Percentiles rank a stretch among this genome's conserved stretches.
phyloP scores from a whole-genome alignment of 2,888 invertebrate species.

The Stenodema calcarata region DNA sequence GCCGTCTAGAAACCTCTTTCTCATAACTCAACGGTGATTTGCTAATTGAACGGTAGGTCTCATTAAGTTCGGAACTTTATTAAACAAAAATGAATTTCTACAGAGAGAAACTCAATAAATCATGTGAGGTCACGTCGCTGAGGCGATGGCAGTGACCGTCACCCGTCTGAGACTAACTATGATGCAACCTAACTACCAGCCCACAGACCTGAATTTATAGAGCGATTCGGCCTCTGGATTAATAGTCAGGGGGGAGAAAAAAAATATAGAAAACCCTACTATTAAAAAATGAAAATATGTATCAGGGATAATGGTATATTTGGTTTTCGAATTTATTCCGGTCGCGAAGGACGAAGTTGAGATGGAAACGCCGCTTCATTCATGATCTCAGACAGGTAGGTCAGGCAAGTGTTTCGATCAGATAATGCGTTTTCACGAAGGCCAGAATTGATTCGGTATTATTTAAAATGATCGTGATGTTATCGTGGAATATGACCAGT shows the following conservation, averaged over 20 bases:
- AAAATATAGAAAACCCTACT: neutral
- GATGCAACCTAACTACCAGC: neutral
- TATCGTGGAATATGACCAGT: neutral
- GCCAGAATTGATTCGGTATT: neutral
- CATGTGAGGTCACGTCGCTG: neutral
- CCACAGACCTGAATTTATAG: neutral
- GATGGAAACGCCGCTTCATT: neutral
- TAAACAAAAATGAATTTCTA: neutral
- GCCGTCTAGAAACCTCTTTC: too few relatives aligned
- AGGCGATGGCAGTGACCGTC: neutral
- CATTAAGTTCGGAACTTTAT: neutral
- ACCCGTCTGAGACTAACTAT: neutral
- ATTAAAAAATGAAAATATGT: neutral
- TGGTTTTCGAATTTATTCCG: neutral
- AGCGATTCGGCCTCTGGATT: neutral
- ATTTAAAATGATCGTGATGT: neutral
- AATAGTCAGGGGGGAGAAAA: neutral
- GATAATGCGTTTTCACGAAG: neutral
- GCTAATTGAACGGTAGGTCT: neutral
- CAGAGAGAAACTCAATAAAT: neutral
- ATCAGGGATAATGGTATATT: neutral
- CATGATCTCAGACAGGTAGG: neutral
- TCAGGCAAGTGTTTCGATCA: neutral
- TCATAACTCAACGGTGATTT: neutral
- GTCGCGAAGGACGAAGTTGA: neutral